phyloP scores from a whole-genome alignment of 2,888 invertebrate species.

The Tetheella fluctuosa region DNA sequence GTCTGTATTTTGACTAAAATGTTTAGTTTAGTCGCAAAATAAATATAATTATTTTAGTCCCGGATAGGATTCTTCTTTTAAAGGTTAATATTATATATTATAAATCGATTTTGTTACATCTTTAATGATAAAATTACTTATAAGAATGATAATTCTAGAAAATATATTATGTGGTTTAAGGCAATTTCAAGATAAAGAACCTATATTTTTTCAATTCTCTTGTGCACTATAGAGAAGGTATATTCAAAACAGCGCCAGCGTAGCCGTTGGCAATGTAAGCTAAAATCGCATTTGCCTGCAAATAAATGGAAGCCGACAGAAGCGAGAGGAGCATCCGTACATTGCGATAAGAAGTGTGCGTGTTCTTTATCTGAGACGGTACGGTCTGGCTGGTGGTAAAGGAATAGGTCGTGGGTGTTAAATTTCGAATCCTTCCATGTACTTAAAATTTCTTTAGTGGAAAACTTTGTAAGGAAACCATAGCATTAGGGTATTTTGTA shows the following conservation, averaged over 20 bases:
- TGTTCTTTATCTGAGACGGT: constrained; percentile 38
- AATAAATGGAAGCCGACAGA: constrained; percentile 66
- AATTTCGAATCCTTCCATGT: no score
- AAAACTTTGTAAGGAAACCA: no score
- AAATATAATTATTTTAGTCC: no score
- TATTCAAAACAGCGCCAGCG: constrained; percentile 25
- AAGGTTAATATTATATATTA: no score
- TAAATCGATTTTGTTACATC: no score
- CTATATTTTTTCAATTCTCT: neutral
- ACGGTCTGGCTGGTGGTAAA: neutral
- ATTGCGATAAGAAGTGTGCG: constrained; percentile 45
- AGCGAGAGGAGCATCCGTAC: constrained; percentile 45
- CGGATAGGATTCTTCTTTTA: no score
- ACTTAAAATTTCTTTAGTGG: no score
- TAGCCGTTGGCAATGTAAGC: constrained; percentile 41
- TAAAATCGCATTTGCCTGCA: constrained; percentile 69
- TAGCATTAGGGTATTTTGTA: no score
- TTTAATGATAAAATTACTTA: no score
- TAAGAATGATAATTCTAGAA: no score
- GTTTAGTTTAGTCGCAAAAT: constrained; percentile 10
- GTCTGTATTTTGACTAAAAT: no score
- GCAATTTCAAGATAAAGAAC: neutral
- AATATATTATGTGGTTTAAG: no score
- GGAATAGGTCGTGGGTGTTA: neutral
- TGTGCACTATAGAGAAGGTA: neutral